Percentiles rank a stretch among this genome's conserved stretches.
These are phyloP conservation scores for Balanococcus diminutus DNA, from an alignment of 2,888 invertebrate genomes.

Conservation along the genomic window DNA sequence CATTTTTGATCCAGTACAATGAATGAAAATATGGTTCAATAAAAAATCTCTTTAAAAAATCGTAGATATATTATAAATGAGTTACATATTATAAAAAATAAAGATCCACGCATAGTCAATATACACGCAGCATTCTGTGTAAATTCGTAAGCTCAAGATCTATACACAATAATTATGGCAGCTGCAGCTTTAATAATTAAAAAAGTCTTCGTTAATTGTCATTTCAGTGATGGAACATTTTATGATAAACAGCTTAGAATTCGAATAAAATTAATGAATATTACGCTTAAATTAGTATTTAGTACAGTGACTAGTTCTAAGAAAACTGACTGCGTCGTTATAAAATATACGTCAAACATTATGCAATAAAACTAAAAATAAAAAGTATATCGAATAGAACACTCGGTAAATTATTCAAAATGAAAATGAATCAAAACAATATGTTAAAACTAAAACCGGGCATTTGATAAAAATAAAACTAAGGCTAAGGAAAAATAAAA, in stretches of 20 bases:
- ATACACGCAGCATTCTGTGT: background rate
- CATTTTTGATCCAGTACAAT: too few relatives aligned
- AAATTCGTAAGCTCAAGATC: background rate
- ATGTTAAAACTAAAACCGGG: background rate
- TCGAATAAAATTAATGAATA: background rate
- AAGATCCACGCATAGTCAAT: background rate
- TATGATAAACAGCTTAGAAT: background rate
- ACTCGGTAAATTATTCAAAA: background rate
- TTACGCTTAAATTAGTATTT: constrained; percentile 9
- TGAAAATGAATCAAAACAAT: background rate
- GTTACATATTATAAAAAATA: background rate
- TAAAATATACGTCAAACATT: background rate
- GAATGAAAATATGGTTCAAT: too few relatives aligned
- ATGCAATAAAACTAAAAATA: background rate
- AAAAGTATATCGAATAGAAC: background rate
- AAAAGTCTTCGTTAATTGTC: too few relatives aligned
- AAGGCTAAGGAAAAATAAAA: background rate
- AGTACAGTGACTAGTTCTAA: constrained; percentile 26
- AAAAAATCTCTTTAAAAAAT: too few relatives aligned
- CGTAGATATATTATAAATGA: too few relatives aligned
- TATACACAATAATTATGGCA: background rate
- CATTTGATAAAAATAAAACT: background rate
- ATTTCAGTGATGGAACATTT: background rate
- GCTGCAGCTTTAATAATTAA: constrained; percentile 9
- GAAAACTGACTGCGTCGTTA: constrained; percentile 28